A percentile compares a stretch with the other conserved stretches of the same genome.
Evolutionary conservation across 2,888 invertebrate species (phyloP).

Genomic region (Hedya salicella): DNA sequence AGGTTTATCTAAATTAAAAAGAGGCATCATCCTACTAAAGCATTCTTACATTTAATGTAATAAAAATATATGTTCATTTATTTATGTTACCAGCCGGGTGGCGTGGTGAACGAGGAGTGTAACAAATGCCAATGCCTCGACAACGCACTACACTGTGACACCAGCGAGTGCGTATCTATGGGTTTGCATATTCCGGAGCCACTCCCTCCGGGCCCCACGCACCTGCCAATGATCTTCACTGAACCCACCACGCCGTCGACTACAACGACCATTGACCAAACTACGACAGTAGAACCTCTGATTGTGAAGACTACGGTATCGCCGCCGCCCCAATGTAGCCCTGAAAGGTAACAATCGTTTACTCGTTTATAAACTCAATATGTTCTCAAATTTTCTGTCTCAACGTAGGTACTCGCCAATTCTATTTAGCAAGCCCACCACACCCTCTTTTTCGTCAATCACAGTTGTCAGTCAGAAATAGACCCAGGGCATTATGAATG

Average conservation of each 20-base stretch:
- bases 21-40: too few relatives aligned
- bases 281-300: conserved; percentile 45
- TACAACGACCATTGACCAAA: conserved; percentile 23
- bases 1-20: too few relatives aligned
- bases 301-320: conserved; percentile 64
- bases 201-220: conserved; percentile 54
- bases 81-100: conserved; percentile 86
- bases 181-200: conserved; percentile 49
- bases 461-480: too few relatives aligned
- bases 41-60: too few relatives aligned
- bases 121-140: conserved; percentile 92
- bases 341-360: conserved; percentile 59
- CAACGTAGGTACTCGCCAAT: too few relatives aligned
- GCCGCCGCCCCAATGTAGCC: conserved; percentile 73
- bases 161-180: conserved; percentile 74
- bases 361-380: not conserved
- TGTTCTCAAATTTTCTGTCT: too few relatives aligned
- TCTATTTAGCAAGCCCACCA: too few relatives aligned
- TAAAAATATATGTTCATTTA: too few relatives aligned
- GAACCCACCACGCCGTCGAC: conserved; percentile 39
- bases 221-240: conserved; percentile 53
- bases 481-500: too few relatives aligned
- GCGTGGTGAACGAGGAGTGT: conserved; percentile 86
- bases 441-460: too few relatives aligned
- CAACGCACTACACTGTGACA: conserved; percentile 89